Base-by-base conservation (phyloP, 2,113 vertebrate genomes). In the Takifugu flavidus region DNA sequence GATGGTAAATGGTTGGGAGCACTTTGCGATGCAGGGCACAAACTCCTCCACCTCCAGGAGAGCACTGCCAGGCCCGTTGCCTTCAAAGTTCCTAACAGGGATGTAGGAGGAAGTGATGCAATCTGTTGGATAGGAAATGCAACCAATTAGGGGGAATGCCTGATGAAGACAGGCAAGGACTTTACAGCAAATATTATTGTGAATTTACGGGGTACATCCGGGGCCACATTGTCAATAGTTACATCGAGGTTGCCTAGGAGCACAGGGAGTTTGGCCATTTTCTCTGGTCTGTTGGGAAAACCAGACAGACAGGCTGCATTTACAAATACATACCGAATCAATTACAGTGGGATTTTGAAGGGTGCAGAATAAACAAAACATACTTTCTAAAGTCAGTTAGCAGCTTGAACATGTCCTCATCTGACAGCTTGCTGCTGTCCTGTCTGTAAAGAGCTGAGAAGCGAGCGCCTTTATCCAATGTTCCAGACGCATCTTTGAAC, bases 211-310 rank as follows among this genome's bases (percentile, higher is more conserved):
- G 93, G 87, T 76, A 94, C 82, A 80, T 98, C 95, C 58, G 92
- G 92, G 43, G 94, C 91, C 67, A 97, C 89, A 2, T 92, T 94
- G 75, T 98, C 96, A 63, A 99, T 93, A n/a, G 91, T 95, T 54
- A 96, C 93, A 72, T 99, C 96, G 63, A 99, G 87, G 82, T 97
- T 98, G 77, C 97, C 97, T 82, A 98, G 84, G 85, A 99, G 94
- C 73, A 99, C 94, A 12, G 96, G 96, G 59, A 98, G 93, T 77
- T 99, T 99, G 71, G 94, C 92, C 95, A 98, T 96, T 91, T 97
- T 98, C 85, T 99, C 97, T 58, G 94, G 94, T 86, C 96, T 98
- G 81, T 49, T 14, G 70, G 54, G 51, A 62, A 60, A 83, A 56
- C 12, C 62, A 5, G 67, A 34, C 1, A 45, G 10, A 64, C 26